Percentiles rank a stretch among this genome's conserved stretches.
Evolutionary conservation across 2,113 vertebrate genomes (phyloP).

Genomic region (Lasiurus borealis): DNA sequence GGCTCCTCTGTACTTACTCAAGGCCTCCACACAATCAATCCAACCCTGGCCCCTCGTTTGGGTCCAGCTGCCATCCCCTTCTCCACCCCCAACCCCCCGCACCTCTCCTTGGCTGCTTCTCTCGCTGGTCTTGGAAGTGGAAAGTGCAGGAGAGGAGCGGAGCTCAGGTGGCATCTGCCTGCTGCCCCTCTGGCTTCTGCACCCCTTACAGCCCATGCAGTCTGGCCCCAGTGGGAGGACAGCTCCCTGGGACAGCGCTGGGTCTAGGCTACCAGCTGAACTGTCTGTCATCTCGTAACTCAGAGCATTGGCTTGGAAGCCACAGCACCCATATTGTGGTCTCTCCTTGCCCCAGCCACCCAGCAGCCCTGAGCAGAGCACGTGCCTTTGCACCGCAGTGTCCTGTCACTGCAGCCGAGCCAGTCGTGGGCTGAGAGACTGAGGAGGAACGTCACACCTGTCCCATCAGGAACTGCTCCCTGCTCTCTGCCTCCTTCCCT

Average conservation of each 20-base stretch:
- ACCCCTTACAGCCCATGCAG: no score
- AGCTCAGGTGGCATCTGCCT: neutral
- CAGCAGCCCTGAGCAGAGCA: neutral
- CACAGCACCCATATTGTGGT: neutral
- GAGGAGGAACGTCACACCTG: accelerated
- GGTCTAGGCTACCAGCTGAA: neutral
- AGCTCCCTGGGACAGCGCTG: neutral
- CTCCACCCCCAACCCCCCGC: no score
- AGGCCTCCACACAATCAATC: neutral
- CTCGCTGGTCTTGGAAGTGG: neutral
- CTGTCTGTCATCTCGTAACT: neutral
- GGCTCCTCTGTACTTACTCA: neutral
- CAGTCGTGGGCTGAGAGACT: neutral
- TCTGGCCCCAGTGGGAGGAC: neutral
- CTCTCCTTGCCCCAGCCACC: neutral
- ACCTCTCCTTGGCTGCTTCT: neutral
- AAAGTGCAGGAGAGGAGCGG: neutral
- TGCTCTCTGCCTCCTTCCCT: neutral
- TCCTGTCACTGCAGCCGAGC: neutral
- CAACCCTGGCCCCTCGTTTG: neutral
- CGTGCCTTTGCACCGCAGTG: neutral
- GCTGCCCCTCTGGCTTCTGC: neutral
- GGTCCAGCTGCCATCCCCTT: neutral
- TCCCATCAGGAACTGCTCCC: neutral
- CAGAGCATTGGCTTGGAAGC: neutral